Base-by-base conservation (phyloP, 1,140 invertebrate genomes). In the Drosophila kepulauana region DNA sequence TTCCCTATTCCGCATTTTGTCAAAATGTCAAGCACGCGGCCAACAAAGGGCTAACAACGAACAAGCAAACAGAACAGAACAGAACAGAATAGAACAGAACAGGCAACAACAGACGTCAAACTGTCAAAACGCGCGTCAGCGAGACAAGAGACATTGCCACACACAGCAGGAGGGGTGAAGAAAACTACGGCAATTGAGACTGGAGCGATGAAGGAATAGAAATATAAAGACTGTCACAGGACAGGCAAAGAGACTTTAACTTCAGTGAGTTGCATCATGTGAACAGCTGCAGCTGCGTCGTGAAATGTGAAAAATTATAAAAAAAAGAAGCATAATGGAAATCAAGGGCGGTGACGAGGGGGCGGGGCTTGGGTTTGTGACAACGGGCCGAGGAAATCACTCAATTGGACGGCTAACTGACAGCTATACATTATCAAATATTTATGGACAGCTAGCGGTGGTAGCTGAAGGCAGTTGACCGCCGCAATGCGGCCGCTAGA, bases 351-450 rank as follows among this genome's bases (percentile, higher is more conserved):
- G 3, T 25, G 45, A 35, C 11, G 7, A 11, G 57, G 35, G 38
- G 46, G 51, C 45, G 46, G 16, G 20, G 20, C 20, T 25, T 25
- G 20, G 20, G 52, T 2, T 10, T 25, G 61, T 45, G 54, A 67
- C 41, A 51, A 20, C 20, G 52, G 54, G 54, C 8, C 74, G 66
- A 75, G 77, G 76, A 88, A 88, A 88, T 88, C 84, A 89, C 85
- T 88, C 84, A 88, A 88, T 88, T 84, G 85, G 74, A 89, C 77
- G 77, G 78, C 73, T 80, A 89, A 87, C 85, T 89, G 84, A 87
- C 84, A 88, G 85, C 76, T 52, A 80, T 75, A 89, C 85, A 89
- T 89, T 88, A 88, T 88, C 85, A 88, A 88, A 88, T 89, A 88
- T 88, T 88, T 81, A 88, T 88, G 70, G 45, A 33, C 51, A 28